These are phyloP conservation scores for Metellina segmentata DNA, from an alignment of 2,888 invertebrate species.

Conservation along the genomic window DNA sequence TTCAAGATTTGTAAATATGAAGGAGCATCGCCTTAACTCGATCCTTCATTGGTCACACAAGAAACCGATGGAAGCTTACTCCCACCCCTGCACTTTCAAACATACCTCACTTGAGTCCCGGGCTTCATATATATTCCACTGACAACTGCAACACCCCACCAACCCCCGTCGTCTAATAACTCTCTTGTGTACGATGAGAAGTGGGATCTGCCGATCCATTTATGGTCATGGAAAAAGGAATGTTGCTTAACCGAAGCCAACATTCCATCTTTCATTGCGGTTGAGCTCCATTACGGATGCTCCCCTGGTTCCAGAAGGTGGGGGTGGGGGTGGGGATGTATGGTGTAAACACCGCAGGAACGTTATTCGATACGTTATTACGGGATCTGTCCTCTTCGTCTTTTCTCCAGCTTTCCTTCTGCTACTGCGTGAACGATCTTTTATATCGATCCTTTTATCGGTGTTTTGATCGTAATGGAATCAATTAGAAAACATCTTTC, in stretches of 20 bases:
- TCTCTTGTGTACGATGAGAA: constrained; percentile 40
- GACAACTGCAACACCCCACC: constrained; percentile 40
- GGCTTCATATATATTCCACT: constrained; percentile 70
- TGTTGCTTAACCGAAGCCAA: constrained; percentile 41
- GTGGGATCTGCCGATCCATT: constrained; percentile 40
- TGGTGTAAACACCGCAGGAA: constrained; percentile 51
- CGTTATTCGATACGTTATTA: constrained; percentile 38
- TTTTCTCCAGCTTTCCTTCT: background rate
- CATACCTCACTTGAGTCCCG: constrained; percentile 35
- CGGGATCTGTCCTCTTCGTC: background rate
- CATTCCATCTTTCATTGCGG: constrained; percentile 66
- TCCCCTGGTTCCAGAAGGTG: background rate
- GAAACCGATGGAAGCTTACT: no score
- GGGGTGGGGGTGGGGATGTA: background rate
- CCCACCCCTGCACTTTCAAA: constrained; percentile 7
- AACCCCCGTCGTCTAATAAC: constrained; percentile 51
- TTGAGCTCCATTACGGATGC: constrained; percentile 54
- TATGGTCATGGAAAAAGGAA: constrained; percentile 48
- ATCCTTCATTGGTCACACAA: no score
- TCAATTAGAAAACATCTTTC: background rate
- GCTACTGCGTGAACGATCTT: background rate
- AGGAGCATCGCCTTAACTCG: no score
- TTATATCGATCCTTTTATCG: background rate
- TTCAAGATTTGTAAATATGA: no score
- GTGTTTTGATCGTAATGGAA: background rate